A percentile compares a stretch with the other conserved stretches of the same genome.
These are phyloP conservation scores for Onthophagus taurus DNA, from an alignment of 1,140 invertebrate species.

Conservation along the genomic window DNA sequence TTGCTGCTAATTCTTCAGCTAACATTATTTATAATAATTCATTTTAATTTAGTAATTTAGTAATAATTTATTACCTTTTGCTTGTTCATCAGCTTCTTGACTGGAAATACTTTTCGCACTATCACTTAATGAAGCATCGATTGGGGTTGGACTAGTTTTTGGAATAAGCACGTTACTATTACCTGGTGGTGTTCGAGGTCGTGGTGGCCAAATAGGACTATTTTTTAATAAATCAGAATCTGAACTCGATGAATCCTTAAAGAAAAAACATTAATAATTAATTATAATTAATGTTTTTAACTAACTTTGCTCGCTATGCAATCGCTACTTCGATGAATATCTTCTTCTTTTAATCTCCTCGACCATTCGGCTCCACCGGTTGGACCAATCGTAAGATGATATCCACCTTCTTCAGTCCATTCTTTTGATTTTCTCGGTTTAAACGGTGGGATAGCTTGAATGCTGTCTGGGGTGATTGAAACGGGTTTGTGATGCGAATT, in stretches of 20 bases:
- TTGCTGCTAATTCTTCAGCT: slow-evolving; percentile 51
- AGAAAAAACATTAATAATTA: slow-evolving; percentile 1
- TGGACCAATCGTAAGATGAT: slow-evolving; percentile 52
- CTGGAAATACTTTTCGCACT: slow-evolving; percentile 46
- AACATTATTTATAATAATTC: slow-evolving; percentile 12
- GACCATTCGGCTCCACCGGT: slow-evolving; percentile 57
- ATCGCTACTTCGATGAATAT: slow-evolving; percentile 55
- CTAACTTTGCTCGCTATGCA: slow-evolving; percentile 53
- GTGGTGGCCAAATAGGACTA: slow-evolving; percentile 33
- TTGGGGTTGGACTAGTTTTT: slow-evolving; percentile 19
- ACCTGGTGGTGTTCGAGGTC: slow-evolving; percentile 27
- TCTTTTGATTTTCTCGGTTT: slow-evolving; percentile 44
- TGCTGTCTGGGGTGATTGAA: slow-evolving; percentile 38
- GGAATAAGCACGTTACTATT: slow-evolving; percentile 15
- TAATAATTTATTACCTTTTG: slow-evolving; percentile 22
- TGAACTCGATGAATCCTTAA: slow-evolving; percentile 43
- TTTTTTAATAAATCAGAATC: slow-evolving; percentile 49
- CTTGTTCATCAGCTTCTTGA: slow-evolving; percentile 41
- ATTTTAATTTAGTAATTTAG: background rate
- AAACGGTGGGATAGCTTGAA: slow-evolving; percentile 45
- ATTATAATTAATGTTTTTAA: background rate
- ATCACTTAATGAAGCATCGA: slow-evolving; percentile 39
- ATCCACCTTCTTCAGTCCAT: slow-evolving; percentile 32
- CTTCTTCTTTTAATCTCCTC: slow-evolving; percentile 44
- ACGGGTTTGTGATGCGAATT: slow-evolving; percentile 29